A percentile compares a stretch with the other conserved stretches of the same genome.
Conservation (phyloP, 2,113 vertebrate genomes). For the Microcebus tavaratra region DNA sequence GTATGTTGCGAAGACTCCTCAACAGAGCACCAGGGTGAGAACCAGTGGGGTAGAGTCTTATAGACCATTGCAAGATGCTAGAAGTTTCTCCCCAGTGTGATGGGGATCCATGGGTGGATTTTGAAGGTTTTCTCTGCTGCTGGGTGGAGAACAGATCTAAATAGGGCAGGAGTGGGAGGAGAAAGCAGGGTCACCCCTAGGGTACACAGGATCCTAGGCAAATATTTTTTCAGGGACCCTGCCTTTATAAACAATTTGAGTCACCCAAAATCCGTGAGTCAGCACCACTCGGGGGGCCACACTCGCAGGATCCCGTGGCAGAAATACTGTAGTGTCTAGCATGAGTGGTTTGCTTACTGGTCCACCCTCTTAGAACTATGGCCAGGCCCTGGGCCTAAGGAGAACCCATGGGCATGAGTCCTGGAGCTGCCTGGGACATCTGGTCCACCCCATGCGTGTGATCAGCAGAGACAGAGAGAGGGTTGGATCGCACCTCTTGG, state of each 20-base stretch:
- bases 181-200: not conserved
- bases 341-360: not conserved
- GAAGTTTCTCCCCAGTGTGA: not conserved
- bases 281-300: no score
- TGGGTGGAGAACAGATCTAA: not conserved
- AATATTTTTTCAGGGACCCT: not conserved
- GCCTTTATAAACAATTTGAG: not conserved
- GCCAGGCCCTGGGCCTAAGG: no score
- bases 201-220: not conserved
- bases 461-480: no score
- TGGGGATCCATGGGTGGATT: not conserved
- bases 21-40: not conserved
- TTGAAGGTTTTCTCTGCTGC: not conserved
- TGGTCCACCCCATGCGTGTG: not conserved
- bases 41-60: accelerated
- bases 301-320: not conserved
- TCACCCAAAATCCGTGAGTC: not conserved
- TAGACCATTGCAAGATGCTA: not conserved
- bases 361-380: accelerated
- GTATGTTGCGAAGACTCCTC: not conserved
- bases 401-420: accelerated
- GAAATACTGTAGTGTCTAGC: not conserved
- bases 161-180: no score
- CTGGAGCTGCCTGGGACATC: not conserved
- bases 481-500: accelerated